Base-by-base conservation (phyloP, 2,888 invertebrate genomes). In the Pandemis heparana region DNA sequence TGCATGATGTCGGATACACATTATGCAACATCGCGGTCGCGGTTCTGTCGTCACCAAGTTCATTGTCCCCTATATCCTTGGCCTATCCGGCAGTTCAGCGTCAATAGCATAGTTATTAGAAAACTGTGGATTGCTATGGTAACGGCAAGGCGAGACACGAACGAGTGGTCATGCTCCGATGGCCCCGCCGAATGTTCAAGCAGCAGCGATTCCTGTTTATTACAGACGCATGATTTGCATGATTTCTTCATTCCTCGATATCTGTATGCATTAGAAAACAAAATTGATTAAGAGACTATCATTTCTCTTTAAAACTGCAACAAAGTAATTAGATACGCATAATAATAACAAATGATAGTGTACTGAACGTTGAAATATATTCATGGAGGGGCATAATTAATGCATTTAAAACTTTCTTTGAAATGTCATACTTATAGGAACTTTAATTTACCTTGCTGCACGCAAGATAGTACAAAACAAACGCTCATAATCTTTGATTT, bases 131-230 rank as follows among this genome's bases (percentile, higher is more conserved):
- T 87, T 84, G 82, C 84, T 83, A 85, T 87, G 83, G 84, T 85
- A 81, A 88, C 83, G 77, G 75, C 71, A 78, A 82, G 81, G 89
- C 83, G 56, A 56, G 56, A 23, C 23, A 23, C 56, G 23, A 23
- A 89, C 89, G 81, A 84, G 76, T 77, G 82, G 88, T 88, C 87
- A 90, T 85, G 88, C 87, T 79, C 85, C 80, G 82, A 72, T 80
- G 83, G 81, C 75, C 77, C 76, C 75, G 23, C 46, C 70, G 80
- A 81, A 83, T 81, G 79, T 81, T 69, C 64, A 65, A 38, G 10
- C 48, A 16, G 62, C 43, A 43, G 63, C 63, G 32, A 65, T 51
- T 65, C 51, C 65, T 65, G 63, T 43, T 63, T 63, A 41, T 23
- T 43, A 23, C 16, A 43, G 65, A 64, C 51, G 51, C 65, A 65